These are phyloP conservation scores for Perca flavescens DNA, from an alignment of 2,113 vertebrate genomes.

Conservation along the genomic window DNA sequence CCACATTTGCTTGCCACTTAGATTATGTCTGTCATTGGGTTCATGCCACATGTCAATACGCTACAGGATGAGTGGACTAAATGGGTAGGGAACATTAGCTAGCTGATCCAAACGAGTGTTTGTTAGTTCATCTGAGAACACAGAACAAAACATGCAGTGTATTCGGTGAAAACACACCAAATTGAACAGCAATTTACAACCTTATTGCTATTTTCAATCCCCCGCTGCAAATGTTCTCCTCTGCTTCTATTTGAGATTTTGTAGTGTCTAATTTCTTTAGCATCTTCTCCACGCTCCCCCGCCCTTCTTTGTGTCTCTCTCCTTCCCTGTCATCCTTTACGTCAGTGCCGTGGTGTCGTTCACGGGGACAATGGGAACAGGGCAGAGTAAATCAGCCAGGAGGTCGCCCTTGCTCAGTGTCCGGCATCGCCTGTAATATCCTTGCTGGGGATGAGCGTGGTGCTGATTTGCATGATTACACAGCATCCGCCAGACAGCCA, in stretches of 20 bases:
- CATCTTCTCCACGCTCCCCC: background rate
- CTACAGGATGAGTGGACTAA: background rate
- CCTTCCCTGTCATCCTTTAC: slow-evolving; percentile 36
- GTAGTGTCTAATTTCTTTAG: background rate
- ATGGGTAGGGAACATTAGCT: background rate
- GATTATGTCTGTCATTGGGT: background rate
- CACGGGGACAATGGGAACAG: slow-evolving; percentile 14
- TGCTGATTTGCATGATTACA: slow-evolving; percentile 78
- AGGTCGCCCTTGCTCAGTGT: slow-evolving; percentile 46
- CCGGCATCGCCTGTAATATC: slow-evolving; percentile 53
- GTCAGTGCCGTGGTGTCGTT: slow-evolving; percentile 24
- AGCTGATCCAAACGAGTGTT: slow-evolving; percentile 12
- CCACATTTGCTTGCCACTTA: background rate
- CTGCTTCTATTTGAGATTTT: background rate
- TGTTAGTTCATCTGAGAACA: slow-evolving; percentile 3
- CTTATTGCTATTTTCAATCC: background rate
- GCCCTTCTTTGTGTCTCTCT: slow-evolving; percentile 1
- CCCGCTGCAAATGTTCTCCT: slow-evolving; percentile 1
- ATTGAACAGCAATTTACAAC: background rate
- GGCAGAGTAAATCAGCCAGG: slow-evolving; percentile 55
- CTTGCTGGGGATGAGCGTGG: slow-evolving; percentile 39
- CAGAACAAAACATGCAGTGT: background rate
- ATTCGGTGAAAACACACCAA: background rate
- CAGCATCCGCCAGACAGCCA: slow-evolving; percentile 62
- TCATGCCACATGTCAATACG: background rate